Conservation (phyloP, 2,113 vertebrate species). For the Sylvilagus bachmani region DNA sequence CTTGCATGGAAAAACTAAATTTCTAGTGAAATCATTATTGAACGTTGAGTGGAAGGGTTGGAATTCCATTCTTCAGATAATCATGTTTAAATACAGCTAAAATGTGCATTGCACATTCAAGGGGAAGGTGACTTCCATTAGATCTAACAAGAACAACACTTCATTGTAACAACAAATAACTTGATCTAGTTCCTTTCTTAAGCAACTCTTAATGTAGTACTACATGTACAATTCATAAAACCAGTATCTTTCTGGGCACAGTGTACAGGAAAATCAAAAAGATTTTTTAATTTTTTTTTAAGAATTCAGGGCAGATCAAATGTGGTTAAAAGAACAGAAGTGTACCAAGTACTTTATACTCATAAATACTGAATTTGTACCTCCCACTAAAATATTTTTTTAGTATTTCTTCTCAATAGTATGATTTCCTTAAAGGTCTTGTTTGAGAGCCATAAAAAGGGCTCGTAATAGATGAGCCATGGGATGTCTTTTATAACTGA, state of each 20-base stretch:
- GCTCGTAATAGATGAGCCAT: conserved; percentile 64
- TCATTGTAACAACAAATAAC: not conserved
- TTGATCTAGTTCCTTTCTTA: conserved; percentile 3
- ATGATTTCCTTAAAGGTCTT: conserved; percentile 70
- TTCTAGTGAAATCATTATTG: not conserved
- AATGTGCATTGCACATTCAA: not conserved
- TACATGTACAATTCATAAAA: not conserved
- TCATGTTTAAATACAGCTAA: not conserved
- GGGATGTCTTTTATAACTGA: conserved; percentile 75
- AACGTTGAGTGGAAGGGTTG: not conserved
- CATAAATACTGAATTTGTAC: not conserved
- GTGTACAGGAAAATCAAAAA: not conserved
- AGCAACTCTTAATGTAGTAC: conserved; percentile 5
- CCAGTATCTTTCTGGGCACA: not conserved
- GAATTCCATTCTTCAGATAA: not conserved
- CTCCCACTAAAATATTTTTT: conserved; percentile 52
- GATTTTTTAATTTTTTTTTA: not conserved
- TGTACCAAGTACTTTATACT: conserved; percentile 11
- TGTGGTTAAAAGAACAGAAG: conserved; percentile 47
- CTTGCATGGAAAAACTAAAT: not conserved
- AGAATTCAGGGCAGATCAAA: conserved; percentile 41
- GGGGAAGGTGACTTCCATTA: not conserved
- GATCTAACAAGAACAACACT: not conserved
- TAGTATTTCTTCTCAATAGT: conserved; percentile 59
- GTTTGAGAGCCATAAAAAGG: conserved; percentile 68